These are phyloP conservation scores for Nycteola revayana DNA, from an alignment of 2,888 invertebrate species.

Conservation along the genomic window DNA sequence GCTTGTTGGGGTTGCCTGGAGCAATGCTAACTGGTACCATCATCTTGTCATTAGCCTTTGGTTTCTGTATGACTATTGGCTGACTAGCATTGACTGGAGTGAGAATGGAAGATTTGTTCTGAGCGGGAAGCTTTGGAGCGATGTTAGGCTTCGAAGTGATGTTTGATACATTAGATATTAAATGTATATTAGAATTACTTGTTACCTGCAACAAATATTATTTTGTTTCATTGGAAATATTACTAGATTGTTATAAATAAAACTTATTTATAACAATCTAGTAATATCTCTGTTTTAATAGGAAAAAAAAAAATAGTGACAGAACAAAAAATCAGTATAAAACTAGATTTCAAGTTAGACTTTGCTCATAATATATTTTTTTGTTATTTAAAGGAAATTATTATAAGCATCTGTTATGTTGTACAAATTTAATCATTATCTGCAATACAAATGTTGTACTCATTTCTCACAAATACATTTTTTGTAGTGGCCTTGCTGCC, in stretches of 20 bases:
- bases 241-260: no score
- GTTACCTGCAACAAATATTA: conserved; percentile 61
- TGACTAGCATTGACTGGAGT: conserved; percentile 67
- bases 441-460: not conserved
- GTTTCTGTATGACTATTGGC: conserved; percentile 82
- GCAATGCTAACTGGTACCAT: conserved; percentile 76
- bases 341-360: no score
- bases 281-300: no score
- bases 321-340: no score
- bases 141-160: conserved; percentile 66
- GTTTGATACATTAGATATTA: conserved; percentile 62
- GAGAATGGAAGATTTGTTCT: conserved; percentile 65
- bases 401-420: no score
- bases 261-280: no score
- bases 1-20: conserved; percentile 63
- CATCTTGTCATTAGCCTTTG: conserved; percentile 71
- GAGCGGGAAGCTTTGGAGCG: conserved; percentile 59
- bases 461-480: conserved; percentile 9
- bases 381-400: no score
- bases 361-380: no score
- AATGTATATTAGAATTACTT: conserved; percentile 66
- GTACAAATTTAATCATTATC: no score
- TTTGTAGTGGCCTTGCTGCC: conserved; percentile 19
- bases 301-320: no score
- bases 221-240: no score